These are phyloP conservation scores for Hylaea fasciaria DNA, from an alignment of 2,888 invertebrate genomes.

Conservation along the genomic window DNA sequence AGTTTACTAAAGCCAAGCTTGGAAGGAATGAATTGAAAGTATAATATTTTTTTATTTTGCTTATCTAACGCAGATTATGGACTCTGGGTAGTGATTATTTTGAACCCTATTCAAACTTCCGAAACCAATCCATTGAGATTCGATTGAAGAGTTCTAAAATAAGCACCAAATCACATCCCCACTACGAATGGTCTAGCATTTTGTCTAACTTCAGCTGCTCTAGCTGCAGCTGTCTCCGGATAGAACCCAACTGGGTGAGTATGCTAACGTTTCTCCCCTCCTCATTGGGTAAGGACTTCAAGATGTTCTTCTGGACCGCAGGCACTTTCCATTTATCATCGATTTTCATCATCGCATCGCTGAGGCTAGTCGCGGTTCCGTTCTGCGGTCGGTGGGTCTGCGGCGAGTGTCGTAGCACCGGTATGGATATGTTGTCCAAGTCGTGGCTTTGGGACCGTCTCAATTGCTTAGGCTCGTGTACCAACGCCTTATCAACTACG, in stretches of 20 bases:
- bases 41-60: slow-evolving; percentile 15
- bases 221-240: slow-evolving; percentile 87
- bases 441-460: slow-evolving; percentile 12
- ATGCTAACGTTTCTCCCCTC: slow-evolving; percentile 83
- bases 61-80: slow-evolving; percentile 6
- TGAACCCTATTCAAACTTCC: too few species aligned
- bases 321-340: slow-evolving; percentile 85
- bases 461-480: slow-evolving; percentile 47
- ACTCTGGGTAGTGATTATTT: background rate
- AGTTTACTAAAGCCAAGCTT: slow-evolving; percentile 40
- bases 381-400: slow-evolving; percentile 36
- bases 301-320: slow-evolving; percentile 86
- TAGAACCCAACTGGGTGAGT: slow-evolving; percentile 88
- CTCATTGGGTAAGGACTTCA: slow-evolving; percentile 75
- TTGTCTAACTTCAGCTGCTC: slow-evolving; percentile 87
- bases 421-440: slow-evolving; percentile 80
- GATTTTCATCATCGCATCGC: slow-evolving; percentile 72
- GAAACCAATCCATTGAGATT: too few species aligned
- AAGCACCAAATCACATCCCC: too few species aligned
- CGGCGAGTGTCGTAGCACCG: slow-evolving; percentile 85
- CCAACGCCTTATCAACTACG: slow-evolving; percentile 53
- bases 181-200: slow-evolving; percentile 51
- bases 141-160: too few species aligned
- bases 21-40: slow-evolving; percentile 38
- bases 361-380: slow-evolving; percentile 51